Conservation (phyloP, 2,888 invertebrate species). For the Galeopsomyia nigrocyanea region DNA sequence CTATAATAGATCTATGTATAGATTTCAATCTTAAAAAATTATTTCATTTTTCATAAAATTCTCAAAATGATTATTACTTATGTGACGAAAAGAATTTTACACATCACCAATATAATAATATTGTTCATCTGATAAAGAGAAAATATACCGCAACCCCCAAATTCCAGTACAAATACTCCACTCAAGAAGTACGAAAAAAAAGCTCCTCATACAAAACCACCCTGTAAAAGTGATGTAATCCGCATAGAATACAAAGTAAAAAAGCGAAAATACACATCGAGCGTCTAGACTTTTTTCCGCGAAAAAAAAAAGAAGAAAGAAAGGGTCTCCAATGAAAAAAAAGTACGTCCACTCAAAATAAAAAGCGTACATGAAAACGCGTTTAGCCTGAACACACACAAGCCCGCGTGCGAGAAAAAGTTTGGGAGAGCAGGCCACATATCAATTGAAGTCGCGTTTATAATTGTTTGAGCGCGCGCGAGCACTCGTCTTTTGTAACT, state of each 20-base stretch:
- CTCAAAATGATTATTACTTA: not conserved
- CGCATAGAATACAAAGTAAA: conserved; percentile 7
- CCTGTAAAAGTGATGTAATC: not conserved
- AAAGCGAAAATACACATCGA: not conserved
- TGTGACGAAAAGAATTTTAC: too few species aligned
- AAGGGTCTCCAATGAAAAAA: not conserved
- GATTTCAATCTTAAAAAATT: not conserved
- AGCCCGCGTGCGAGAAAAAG: not conserved
- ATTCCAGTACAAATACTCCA: conserved; percentile 9
- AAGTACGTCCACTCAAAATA: conserved; percentile 24
- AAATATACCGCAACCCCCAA: not conserved
- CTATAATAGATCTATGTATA: too few species aligned
- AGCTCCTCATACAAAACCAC: conserved; percentile 15
- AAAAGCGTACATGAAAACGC: conserved; percentile 44
- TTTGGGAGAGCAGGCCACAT: not conserved
- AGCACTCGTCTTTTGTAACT: conserved; percentile 16
- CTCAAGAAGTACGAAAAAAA: not conserved
- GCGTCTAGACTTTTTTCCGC: conserved; percentile 8
- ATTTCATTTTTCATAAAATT: not conserved
- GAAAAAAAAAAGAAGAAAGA: not conserved
- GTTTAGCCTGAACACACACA: conserved; percentile 44
- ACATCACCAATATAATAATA: not conserved
- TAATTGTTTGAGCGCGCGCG: conserved; percentile 4
- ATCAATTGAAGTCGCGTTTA: not conserved
- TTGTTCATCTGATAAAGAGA: not conserved